Evolutionary conservation across 2,113 vertebrate species (phyloP).

Genomic region (Ctenodactylus gundi): DNA sequence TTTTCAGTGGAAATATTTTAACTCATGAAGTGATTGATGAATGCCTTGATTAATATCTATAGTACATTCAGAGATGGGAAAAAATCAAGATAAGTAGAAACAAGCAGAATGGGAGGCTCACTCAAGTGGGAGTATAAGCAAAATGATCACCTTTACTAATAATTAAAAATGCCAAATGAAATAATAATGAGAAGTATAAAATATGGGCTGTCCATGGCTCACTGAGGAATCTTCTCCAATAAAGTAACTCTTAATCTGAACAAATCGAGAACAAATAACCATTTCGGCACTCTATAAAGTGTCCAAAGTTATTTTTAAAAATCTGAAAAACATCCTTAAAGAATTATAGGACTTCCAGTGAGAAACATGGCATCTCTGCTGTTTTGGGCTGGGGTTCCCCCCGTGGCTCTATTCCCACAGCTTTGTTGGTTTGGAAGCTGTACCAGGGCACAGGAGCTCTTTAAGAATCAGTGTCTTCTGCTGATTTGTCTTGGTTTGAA

Average conservation of each 20-base stretch:
- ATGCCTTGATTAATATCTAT: too few species aligned
- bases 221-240: not conserved
- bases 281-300: not conserved
- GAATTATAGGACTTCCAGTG: not conserved
- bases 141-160: not conserved
- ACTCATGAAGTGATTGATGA: not conserved
- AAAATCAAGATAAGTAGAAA: not conserved
- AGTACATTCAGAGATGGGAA: not conserved
- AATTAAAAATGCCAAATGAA: conserved; percentile 17
- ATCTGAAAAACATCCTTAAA: not conserved
- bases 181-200: not conserved
- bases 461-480: not conserved
- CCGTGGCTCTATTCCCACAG: too few species aligned
- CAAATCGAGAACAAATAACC: not conserved
- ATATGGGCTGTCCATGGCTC: not conserved
- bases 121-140: not conserved
- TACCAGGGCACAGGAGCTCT: not conserved
- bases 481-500: not conserved
- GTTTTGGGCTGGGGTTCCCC: not conserved
- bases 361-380: not conserved
- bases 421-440: not conserved
- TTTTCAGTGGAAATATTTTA: not conserved
- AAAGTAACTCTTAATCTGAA: not conserved
- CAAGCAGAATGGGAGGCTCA: not conserved
- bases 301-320: not conserved